Percentiles rank a stretch among this genome's conserved stretches.
phyloP scores from a whole-genome alignment of 2,797 vertebrate genomes.

The Danio choprae region DNA sequence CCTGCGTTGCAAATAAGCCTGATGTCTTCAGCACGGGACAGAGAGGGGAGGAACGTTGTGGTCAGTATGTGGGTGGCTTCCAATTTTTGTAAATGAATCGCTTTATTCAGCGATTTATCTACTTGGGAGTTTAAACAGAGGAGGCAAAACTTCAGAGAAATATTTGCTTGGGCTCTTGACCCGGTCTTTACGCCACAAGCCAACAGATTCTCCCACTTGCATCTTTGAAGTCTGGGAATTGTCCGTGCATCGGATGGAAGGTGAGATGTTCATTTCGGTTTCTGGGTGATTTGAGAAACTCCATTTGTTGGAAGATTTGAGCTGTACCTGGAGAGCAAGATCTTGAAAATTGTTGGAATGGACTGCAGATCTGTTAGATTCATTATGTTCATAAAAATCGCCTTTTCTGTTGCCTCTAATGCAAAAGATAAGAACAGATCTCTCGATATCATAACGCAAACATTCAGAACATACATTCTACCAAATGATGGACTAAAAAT shows the following conservation, averaged over 20 bases:
- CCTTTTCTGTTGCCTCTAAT: background rate
- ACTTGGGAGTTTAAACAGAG: constrained; percentile 44
- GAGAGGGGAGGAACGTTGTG: constrained; percentile 27
- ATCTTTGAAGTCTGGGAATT: constrained; percentile 44
- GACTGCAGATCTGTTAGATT: background rate
- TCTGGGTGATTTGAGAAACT: constrained; percentile 9
- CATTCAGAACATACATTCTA: background rate
- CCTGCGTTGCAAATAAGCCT: background rate
- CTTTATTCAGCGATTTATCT: constrained; percentile 50
- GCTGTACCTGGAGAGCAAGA: background rate
- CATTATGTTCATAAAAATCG: background rate
- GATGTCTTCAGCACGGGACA: background rate
- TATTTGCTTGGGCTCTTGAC: constrained; percentile 54
- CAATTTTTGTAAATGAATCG: constrained; percentile 34
- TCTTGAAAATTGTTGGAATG: background rate
- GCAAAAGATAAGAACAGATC: background rate
- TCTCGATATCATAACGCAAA: background rate
- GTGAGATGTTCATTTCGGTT: constrained; percentile 28
- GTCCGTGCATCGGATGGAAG: constrained; percentile 11
- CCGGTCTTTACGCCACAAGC: constrained; percentile 24
- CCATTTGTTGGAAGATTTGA: background rate
- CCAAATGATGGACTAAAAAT: background rate
- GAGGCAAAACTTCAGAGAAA: constrained; percentile 50
- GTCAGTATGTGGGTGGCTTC: constrained; percentile 20
- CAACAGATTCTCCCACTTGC: constrained; percentile 35